Conservation (phyloP, 2,113 vertebrate genomes). For the Pleuronectes platessa region DNA sequence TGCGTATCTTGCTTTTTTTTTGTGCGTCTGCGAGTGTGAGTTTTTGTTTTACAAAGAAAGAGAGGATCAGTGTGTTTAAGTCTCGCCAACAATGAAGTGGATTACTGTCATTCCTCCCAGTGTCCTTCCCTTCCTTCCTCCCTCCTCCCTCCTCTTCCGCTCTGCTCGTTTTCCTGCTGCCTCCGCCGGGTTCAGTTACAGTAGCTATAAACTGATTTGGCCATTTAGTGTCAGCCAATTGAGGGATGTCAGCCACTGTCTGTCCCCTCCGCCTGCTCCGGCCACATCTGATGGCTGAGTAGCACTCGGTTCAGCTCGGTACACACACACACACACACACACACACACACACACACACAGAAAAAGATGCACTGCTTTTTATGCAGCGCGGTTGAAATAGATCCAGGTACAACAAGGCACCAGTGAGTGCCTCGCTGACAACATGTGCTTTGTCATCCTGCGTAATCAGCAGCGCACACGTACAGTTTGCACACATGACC, state of each 20-base stretch:
- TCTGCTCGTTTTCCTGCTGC: constrained; percentile 32
- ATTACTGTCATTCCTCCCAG: constrained; percentile 56
- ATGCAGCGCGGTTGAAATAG: neutral
- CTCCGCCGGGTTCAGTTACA: constrained; percentile 63
- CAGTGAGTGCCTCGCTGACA: constrained; percentile 25
- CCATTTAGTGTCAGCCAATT: constrained; percentile 65
- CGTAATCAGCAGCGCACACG: constrained; percentile 39
- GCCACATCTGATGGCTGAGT: constrained; percentile 49
- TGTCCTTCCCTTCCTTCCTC: constrained; percentile 30
- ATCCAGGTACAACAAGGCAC: constrained; percentile 39
- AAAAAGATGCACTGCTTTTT: neutral
- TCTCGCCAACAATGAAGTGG: constrained; percentile 47
- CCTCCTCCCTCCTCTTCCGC: neutral
- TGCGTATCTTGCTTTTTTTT: neutral
- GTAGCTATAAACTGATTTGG: constrained; percentile 75
- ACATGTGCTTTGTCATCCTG: constrained; percentile 47
- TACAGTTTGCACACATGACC: constrained; percentile 17
- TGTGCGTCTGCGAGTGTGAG: neutral
- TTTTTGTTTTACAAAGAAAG: constrained; percentile 47
- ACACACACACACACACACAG: neutral
- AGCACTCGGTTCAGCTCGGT: constrained; percentile 20
- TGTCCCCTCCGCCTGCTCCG: constrained; percentile 37
- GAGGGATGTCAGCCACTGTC: constrained; percentile 64
- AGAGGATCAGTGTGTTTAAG: constrained; percentile 52
- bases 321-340: neutral